Base-by-base conservation (phyloP, 2,113 vertebrate genomes). In the Elgaria multicarinata region DNA sequence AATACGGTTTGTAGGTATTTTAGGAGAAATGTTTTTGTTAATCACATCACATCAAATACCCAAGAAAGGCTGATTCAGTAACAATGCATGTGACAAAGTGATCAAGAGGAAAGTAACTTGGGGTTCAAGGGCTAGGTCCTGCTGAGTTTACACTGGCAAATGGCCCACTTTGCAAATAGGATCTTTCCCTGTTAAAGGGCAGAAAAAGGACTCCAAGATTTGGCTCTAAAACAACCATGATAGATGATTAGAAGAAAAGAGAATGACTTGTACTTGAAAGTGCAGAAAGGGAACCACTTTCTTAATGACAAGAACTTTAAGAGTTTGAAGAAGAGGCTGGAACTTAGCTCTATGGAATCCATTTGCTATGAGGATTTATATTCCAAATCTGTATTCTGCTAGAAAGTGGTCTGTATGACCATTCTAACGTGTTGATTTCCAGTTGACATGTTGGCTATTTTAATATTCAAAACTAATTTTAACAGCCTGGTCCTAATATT, bases 181-280 rank as follows among this genome's bases (percentile, higher is more conserved):
- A 94, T 20, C 46, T 82, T 90, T 93, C 71, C 87, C 36, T 71
- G 93, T 86, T 36, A 88, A 28, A 62, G 75, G 87, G 74, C 78
- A 81, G 86, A 92, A 87, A 92, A 91, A 13, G 0, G 0, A 62
- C 18, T 1, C 72, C 16, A 91, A 76, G 36, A 71, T 94, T 93
- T 91, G 89, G 77, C 80, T 93, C 75, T 90, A 83, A 92, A 89
- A 79, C 83, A 91, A 62, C 71, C 83, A 87, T 87, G 89, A 92
- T 90, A 92, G 87, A 1, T 33, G 92, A 94, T 92, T 89, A 92
- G 91, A 36, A 85, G 83, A 93, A 88, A 92, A 26, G 31, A 85
- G 62, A 85, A 3, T 66, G 85, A 76, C 39, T 87, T 46, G 62
- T 83, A 87, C 86, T 93, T 89, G 79, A 82, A 80, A 55, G 44